Evolutionary conservation across 2,113 vertebrate species (phyloP).

Genomic region (Lanius ludovicianus): DNA sequence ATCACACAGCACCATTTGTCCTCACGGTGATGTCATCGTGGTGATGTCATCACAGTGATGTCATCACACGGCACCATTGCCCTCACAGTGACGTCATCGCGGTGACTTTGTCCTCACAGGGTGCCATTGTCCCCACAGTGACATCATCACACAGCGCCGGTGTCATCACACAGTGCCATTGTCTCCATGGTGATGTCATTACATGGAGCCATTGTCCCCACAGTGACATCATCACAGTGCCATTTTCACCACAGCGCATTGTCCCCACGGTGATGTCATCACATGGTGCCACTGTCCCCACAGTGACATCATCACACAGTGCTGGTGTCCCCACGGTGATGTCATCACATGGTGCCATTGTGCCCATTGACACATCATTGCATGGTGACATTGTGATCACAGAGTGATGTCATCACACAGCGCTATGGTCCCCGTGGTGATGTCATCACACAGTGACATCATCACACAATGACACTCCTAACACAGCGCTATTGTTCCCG

Average conservation of each 20-base stretch:
- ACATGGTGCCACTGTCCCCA: too few species aligned
- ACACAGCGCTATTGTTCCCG: background rate
- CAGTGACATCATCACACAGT: background rate
- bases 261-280: background rate
- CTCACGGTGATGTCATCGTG: too few species aligned
- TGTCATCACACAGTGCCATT: background rate
- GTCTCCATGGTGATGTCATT: too few species aligned
- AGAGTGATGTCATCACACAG: background rate
- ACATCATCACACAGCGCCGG: rapidly evolving
- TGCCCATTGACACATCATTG: background rate
- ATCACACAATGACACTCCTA: background rate
- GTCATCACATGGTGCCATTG: background rate
- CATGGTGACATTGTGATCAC: too few species aligned
- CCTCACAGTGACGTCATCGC: too few species aligned
- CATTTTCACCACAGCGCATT: too few species aligned
- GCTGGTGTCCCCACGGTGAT: background rate
- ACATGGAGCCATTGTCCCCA: too few species aligned
- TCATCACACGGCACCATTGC: too few species aligned
- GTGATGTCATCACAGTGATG: too few species aligned
- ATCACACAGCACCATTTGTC: too few species aligned
- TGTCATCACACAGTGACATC: background rate
- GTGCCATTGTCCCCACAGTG: background rate
- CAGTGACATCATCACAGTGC: too few species aligned
- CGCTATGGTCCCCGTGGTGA: background rate
- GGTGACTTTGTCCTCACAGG: background rate